phyloP scores from a whole-genome alignment of 2,113 vertebrate species.

The Cichladusa arquata region DNA sequence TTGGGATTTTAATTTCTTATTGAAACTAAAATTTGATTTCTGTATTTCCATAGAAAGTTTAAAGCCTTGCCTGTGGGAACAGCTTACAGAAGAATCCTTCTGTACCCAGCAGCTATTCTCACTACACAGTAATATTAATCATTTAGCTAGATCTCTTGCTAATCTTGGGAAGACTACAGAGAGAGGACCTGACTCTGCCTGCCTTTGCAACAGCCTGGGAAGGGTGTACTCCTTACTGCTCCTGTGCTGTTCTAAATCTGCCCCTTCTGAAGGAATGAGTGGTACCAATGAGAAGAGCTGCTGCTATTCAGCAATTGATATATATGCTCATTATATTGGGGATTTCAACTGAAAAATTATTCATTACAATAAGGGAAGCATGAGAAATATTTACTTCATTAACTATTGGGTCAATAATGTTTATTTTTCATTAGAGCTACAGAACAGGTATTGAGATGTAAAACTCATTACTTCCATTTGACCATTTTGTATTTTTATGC shows the following conservation, averaged over 20 bases:
- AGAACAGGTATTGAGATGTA: background rate
- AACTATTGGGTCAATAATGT: background rate
- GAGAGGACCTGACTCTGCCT: background rate
- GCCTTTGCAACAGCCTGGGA: background rate
- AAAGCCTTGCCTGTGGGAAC: background rate
- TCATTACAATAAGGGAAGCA: background rate
- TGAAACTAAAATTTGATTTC: background rate
- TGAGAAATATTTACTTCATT: background rate
- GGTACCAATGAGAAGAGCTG: fast-evolving
- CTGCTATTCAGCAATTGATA: background rate
- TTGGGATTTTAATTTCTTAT: background rate
- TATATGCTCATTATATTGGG: background rate
- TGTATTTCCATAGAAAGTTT: background rate
- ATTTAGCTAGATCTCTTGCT: background rate
- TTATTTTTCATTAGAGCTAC: background rate
- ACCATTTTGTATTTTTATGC: background rate
- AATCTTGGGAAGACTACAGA: background rate
- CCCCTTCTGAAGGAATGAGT: background rate
- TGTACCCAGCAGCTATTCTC: background rate
- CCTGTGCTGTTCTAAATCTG: background rate
- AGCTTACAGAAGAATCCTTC: background rate
- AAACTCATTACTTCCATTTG: background rate
- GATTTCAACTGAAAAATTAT: background rate
- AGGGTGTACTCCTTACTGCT: background rate
- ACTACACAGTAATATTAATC: background rate